These are phyloP conservation scores for Prinia subflava DNA, from an alignment of 2,113 vertebrate genomes.

Conservation along the genomic window DNA sequence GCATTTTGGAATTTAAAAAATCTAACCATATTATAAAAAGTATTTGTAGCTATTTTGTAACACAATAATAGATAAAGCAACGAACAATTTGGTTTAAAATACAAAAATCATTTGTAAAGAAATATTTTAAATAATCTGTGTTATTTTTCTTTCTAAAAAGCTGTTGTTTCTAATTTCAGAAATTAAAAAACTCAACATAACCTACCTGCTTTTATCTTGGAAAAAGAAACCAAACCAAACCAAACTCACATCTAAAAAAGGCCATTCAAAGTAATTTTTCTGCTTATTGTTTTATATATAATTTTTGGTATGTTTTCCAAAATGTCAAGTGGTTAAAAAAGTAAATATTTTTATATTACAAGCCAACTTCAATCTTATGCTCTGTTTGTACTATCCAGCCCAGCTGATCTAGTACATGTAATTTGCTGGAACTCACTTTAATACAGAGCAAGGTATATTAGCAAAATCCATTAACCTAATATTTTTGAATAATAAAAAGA, in stretches of 20 bases:
- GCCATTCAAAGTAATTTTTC: not conserved
- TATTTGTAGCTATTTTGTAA: not conserved
- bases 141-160: not conserved
- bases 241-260: not conserved
- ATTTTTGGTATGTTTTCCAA: not conserved
- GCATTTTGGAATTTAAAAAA: not conserved
- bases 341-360: not conserved
- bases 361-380: not conserved
- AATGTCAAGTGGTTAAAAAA: not conserved
- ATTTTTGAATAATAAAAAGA: not conserved
- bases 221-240: not conserved
- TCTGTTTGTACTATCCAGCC: not conserved
- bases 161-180: not conserved
- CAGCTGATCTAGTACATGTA: not conserved
- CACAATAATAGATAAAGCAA: not conserved
- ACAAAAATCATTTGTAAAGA: not conserved
- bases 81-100: not conserved
- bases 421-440: not conserved
- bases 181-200: not conserved
- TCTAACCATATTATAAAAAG: fast-evolving
- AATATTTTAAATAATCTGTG: not conserved
- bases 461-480: not conserved
- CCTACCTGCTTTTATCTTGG: not conserved
- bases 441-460: not conserved
- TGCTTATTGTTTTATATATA: not conserved